Evolutionary conservation across 2,888 invertebrate genomes (phyloP), one percentile per base, ranked within the genome.

Genomic region (Phalera bucephala): DNA sequence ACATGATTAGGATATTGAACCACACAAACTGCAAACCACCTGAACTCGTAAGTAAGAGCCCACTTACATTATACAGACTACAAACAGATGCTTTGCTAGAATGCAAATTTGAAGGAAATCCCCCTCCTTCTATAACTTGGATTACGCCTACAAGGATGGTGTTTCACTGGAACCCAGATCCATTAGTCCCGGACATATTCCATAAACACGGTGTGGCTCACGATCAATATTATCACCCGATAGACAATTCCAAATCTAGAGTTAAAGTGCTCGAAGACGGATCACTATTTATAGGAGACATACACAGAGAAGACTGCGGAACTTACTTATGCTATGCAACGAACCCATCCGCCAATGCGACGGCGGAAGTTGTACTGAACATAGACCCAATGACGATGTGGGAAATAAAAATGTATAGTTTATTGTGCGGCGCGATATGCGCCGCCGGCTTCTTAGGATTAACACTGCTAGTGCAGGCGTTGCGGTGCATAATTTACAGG

Each of bases 301-400:
- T 95, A 40, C 93, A 93, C 23, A 92, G 95, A 52, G 93, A 94
- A 67, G 97, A 97, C 82, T 94, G 95, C 58, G 97, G 97, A 33
- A 87, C 92, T 15, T 98, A 98, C 85, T 92, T 93, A 44, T 98
- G 98, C 74, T 93, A 94, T 69, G 97, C 96, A 25, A 92, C 94
- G 62, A 97, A 97, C 85, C 94, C 96, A 9, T 91, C 95, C 49
- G 95, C 95, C 34, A 97, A 96, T 74, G 88, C 92, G 17, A 94
- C 96, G 1, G 92, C 93, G 28, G 93, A 93, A 61, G 93, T 97
- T 20, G 70, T 94, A 32, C 89, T 97, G 36, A 94, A 94, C 72
- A 94, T 98, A 72, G 96, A 97, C 80, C 97, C 97, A 10, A 92
- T 94, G 64, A 94, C 96, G 40, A 94, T 97, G 89, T 93, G 94